These are phyloP conservation scores for Odontocolon sp. DNA, from an alignment of 2,888 invertebrate genomes.

Conservation along the genomic window DNA sequence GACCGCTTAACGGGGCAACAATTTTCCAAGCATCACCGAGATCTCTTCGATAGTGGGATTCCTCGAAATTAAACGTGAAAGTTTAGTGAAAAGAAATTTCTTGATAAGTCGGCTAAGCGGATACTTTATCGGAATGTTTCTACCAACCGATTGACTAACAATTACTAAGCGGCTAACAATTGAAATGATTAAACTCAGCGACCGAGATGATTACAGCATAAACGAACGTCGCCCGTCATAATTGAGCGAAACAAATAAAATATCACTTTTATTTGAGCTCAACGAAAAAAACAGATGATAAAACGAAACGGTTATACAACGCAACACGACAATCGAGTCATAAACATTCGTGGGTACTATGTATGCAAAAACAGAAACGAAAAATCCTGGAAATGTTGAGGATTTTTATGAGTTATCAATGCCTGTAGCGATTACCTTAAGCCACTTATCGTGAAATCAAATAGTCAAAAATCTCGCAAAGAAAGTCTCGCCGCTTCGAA, in stretches of 20 bases:
- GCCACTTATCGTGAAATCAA: background rate
- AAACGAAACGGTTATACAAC: background rate
- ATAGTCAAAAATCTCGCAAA: background rate
- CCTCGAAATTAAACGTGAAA: background rate
- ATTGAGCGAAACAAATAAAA: slow-evolving; percentile 1
- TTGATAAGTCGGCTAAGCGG: background rate
- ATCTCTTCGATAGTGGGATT: background rate
- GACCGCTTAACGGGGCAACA: slow-evolving; percentile 29
- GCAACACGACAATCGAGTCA: background rate
- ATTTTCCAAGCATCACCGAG: background rate
- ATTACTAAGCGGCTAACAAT: slow-evolving; percentile 49
- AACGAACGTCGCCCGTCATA: background rate
- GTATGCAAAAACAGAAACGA: background rate
- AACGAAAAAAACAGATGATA: background rate
- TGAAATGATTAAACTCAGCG: slow-evolving; percentile 38
- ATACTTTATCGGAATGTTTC: slow-evolving; percentile 22
- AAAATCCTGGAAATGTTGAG: background rate
- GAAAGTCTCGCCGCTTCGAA: too few species aligned
- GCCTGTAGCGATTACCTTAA: background rate
- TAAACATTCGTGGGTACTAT: background rate
- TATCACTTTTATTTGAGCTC: background rate
- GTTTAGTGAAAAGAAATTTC: background rate
- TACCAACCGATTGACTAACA: too few species aligned
- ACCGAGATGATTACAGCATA: slow-evolving; percentile 14
- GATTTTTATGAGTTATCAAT: background rate